Base-by-base conservation (phyloP, 2,113 vertebrate genomes). In the Cichladusa arquata region DNA sequence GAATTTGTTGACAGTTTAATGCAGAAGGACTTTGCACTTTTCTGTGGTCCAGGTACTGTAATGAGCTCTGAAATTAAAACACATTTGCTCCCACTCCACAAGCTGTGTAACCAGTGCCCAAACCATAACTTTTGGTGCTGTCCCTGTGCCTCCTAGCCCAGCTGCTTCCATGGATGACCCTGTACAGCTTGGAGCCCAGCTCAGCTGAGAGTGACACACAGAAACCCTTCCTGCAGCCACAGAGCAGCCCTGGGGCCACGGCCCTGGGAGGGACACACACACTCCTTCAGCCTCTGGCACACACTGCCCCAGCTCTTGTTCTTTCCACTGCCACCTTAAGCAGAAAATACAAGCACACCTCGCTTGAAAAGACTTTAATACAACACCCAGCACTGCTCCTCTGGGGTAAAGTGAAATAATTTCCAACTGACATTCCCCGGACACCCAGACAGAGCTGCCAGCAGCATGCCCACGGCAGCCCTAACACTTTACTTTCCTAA, bases 291-390 rank as follows among this genome's bases (percentile, higher is more conserved):
- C 71, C 58, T 12, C 6, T 57, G 11, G 42, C 29, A 61, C 23
- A 6, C 6, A 8, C 14, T 9, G 2, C 2, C 36, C 5, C 2
- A 23, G 44, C 5, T 33, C 31, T 6, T 20, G 12, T 4, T 19
- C 18, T 6, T 12, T 4, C n/a, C 15, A 14, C 28, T 14, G 34
- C 16, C 71, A 50, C 42, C 45, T 24, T 6, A 5, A 60, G 44
- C 42, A 69, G 29, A n/a, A 76, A 86, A 40, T 1, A 67, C 42
- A 53, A 84, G 23, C 5, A 70, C 25, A 28, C 22, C 58, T 33
- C 0, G 0, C 47, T 19, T 2, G 14, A 50, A 23, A 19, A 38
- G 42, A 34, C 14, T 53, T 54, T 7, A 33, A 29, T 2, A 7
- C 8, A 16, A 28, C 33, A 26, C 0, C 5, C 29, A 56, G 25